Evolutionary conservation across 2,888 invertebrate genomes (phyloP), one percentile per base, ranked within the genome.

Genomic region (Microctonus brassicae): DNA sequence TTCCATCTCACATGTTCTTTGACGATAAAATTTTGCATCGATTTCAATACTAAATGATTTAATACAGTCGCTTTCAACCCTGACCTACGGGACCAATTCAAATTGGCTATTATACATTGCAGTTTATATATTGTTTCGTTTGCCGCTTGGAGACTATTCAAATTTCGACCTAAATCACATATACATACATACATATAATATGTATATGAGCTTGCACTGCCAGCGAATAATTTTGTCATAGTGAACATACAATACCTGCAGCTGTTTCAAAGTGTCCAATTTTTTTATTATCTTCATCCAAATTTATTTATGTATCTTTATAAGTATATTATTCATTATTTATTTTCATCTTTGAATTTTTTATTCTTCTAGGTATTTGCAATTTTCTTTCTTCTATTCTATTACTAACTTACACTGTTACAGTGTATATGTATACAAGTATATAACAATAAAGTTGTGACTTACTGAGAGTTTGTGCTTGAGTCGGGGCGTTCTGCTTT

Each of bases 381-480:
- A 60, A 20, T 60, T 29, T 24, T 26, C 33, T 69, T 26, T 52
- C 53, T 22, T n/a, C 22, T 22, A 53, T 17, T 62, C 4, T 29
- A n/a, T n/a, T n/a, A n/a, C n/a, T n/a, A 42, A 29, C 11, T 11
- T 9, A 29, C 13, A 3, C n/a, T 29, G 4, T 29, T 26, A 0
- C 0, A 29, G n/a, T 58, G n/a, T 29, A 1, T 34, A 10, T 11
- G 29, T n/a, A 58, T 4, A 10, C 29, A 7, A 3, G 57, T 69
- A 9, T 17, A 33, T 66, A 33, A 36, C 26, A 26, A 20, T 39
- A 57, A 42, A 34, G 26, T 53, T 34, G 22, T 57, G 10, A 70
- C 80, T 80, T 76, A 86, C 86, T 78, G 86, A 84, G 70, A 86
- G 79, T 77, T 84, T 86, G 77, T 85, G 84, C 70, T 82, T 81